Evolutionary conservation across 2,888 invertebrate genomes (phyloP).

Genomic region (Dendrolimus pini): DNA sequence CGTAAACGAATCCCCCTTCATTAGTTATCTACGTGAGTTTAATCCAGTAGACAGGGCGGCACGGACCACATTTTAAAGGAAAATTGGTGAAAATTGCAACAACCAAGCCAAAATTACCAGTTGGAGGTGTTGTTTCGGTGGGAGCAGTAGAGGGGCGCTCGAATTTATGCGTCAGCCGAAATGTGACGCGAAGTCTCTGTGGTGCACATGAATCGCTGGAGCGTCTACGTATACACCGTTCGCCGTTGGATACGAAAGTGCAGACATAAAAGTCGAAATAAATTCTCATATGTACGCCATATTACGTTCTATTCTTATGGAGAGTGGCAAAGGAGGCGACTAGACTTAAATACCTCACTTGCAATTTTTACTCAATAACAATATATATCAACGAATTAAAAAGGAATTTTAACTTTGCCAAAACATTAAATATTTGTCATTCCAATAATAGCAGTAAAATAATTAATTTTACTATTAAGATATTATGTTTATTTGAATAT

Average conservation of each 20-base stretch:
- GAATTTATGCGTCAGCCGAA: conserved; percentile 54
- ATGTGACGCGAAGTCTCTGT: conserved; percentile 43
- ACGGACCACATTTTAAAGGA: conserved; percentile 54
- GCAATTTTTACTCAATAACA: conserved; percentile 1
- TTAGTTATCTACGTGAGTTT: conserved; percentile 76
- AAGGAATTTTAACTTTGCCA: no score
- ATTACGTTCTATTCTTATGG: conserved; percentile 3
- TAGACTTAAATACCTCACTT: background rate
- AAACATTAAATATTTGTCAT: no score
- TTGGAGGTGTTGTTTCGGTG: conserved; percentile 61
- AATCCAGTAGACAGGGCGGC: conserved; percentile 59
- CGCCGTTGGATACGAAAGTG: conserved; percentile 22
- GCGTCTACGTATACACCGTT: conserved; percentile 20
- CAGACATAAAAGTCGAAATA: conserved; percentile 16
- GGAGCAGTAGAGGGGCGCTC: conserved; percentile 19
- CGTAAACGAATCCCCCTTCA: conserved; percentile 69
- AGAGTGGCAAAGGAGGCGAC: conserved; percentile 1
- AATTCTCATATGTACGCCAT: conserved; percentile 2
- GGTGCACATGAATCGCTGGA: conserved; percentile 25
- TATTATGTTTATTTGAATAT: no score
- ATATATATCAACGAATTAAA: no score
- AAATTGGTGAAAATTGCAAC: conserved; percentile 74
- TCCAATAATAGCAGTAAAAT: no score
- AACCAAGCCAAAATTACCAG: conserved; percentile 70
- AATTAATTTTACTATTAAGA: no score